phyloP scores from a whole-genome alignment of 2,888 invertebrate species.

The Ommatoiulus sabulosus region DNA sequence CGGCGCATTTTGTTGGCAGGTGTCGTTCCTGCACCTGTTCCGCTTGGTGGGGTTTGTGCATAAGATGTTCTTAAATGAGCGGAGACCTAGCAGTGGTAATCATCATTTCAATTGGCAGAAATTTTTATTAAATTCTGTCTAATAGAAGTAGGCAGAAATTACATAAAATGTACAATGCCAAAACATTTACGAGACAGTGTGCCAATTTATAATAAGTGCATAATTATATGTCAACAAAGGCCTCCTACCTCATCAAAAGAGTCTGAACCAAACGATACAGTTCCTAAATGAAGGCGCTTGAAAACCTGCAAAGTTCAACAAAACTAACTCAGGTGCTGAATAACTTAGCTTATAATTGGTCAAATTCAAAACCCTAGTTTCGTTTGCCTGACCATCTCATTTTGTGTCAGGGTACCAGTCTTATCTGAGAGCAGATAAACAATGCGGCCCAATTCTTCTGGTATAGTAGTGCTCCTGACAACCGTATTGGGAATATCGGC shows the following conservation, averaged over 20 bases:
- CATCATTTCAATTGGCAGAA: background rate
- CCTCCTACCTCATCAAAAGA: slow-evolving; percentile 80
- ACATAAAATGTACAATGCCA: background rate
- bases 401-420: slow-evolving; percentile 98
- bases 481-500: slow-evolving; percentile 93
- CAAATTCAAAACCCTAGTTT: slow-evolving; percentile 3
- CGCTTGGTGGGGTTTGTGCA: slow-evolving; percentile 60
- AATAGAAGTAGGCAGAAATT: background rate
- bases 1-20: slow-evolving; percentile 72
- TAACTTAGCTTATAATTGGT: background rate
- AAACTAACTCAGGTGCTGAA: background rate
- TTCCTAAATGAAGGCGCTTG: slow-evolving; percentile 93
- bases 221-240: background rate
- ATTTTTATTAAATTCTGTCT: background rate
- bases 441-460: slow-evolving; percentile 96
- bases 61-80: slow-evolving; percentile 70
- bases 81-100: slow-evolving; percentile 66
- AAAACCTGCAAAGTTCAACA: slow-evolving; percentile 72
- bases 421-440: slow-evolving; percentile 98
- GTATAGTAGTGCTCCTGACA: slow-evolving; percentile 97
- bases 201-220: background rate
- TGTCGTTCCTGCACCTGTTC: slow-evolving; percentile 54
- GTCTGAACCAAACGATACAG: slow-evolving; percentile 88
- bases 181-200: too few relatives aligned
- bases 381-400: slow-evolving; percentile 82